These are phyloP conservation scores for Berghia stephanieae DNA, from an alignment of 1,140 invertebrate species.

Conservation along the genomic window DNA sequence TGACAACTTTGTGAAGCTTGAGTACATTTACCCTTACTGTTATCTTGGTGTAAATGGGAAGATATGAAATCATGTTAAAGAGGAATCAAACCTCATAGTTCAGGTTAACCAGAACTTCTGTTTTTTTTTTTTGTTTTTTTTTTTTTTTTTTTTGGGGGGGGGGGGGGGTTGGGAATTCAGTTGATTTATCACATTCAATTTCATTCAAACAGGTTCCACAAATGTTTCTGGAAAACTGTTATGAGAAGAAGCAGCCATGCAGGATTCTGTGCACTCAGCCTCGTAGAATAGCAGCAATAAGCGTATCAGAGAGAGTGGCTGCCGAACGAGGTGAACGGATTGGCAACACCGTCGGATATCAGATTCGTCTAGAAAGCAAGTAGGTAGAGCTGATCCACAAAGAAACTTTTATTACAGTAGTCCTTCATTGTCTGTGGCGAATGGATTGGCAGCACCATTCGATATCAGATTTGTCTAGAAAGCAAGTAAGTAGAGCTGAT, in stretches of 20 bases:
- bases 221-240: constrained; percentile 84
- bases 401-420: too few relatives aligned
- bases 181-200: background rate
- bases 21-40: too few relatives aligned
- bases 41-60: too few relatives aligned
- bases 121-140: background rate
- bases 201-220: constrained; percentile 73
- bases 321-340: constrained; percentile 87
- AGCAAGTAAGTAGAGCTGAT: constrained; percentile 65
- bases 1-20: too few relatives aligned
- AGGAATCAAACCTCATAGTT: too few relatives aligned
- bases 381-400: too few relatives aligned
- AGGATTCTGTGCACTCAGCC: constrained; percentile 94
- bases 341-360: constrained; percentile 91
- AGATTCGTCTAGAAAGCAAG: constrained; percentile 77
- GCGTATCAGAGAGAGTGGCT: constrained; percentile 82
- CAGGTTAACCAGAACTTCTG: background rate
- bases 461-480: constrained; percentile 87
- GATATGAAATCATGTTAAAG: too few relatives aligned
- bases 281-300: constrained; percentile 86
- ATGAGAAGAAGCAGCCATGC: constrained; percentile 74
- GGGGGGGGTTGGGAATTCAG: too few relatives aligned
- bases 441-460: constrained; percentile 85
- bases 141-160: background rate
- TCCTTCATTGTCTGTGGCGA: too few relatives aligned